phyloP scores from a whole-genome alignment of 2,113 vertebrate genomes.

The Bettongia penicillata region DNA sequence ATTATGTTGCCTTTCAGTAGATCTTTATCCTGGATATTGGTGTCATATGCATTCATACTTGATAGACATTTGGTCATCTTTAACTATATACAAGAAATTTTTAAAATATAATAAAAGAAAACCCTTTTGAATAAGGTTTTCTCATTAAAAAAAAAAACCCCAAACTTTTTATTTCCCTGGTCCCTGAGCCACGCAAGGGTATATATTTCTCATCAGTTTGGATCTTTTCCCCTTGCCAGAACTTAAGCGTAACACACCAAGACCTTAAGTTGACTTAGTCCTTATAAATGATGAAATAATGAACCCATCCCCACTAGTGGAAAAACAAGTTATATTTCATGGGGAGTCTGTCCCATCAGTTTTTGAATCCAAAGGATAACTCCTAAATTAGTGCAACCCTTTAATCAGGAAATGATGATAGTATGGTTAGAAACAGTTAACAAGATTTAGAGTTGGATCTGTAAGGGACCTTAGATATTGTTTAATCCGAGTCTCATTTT shows the following conservation, averaged over 20 bases:
- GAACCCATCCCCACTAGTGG: not conserved
- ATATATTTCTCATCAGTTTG: constrained; percentile 26
- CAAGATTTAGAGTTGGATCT: not conserved
- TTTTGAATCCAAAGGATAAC: not conserved
- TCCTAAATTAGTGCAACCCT: not conserved
- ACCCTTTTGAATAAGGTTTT: no score
- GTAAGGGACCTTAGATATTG: not conserved
- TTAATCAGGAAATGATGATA: not conserved
- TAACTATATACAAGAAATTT: not conserved
- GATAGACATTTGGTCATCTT: constrained; percentile 35
- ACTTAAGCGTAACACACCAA: not conserved
- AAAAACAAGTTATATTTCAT: not conserved
- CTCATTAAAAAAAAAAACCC: constrained; percentile 11
- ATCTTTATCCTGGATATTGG: constrained; percentile 38
- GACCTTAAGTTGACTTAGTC: constrained; percentile 5
- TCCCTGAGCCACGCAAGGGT: not conserved
- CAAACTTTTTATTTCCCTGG: constrained; percentile 5
- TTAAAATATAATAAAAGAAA: no score
- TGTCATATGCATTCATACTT: constrained; percentile 45
- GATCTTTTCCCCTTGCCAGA: constrained; percentile 14
- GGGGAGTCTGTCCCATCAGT: not conserved
- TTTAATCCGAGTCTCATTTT: not conserved
- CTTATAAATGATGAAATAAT: not conserved
- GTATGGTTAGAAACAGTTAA: not conserved
- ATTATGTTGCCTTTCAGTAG: constrained; percentile 14